These are phyloP conservation scores for Cheilosia soror DNA, from an alignment of 2,888 invertebrate genomes.

Conservation along the genomic window DNA sequence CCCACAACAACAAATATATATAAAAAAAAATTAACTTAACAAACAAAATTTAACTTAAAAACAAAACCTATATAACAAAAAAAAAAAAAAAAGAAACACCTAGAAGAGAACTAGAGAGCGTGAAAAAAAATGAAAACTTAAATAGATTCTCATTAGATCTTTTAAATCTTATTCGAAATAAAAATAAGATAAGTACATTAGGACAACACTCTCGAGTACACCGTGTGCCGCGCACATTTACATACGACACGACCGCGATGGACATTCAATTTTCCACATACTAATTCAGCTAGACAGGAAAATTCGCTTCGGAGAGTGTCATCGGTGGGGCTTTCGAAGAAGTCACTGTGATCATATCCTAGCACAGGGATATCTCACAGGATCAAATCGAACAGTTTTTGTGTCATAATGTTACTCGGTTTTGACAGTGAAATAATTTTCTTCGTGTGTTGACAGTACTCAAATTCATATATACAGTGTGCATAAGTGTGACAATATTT, in stretches of 20 bases:
- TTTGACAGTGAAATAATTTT: background rate
- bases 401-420: background rate
- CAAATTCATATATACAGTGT: conserved; percentile 12
- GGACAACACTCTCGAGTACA: conserved; percentile 72
- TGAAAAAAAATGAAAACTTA: conserved; percentile 54
- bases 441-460: conserved; percentile 34
- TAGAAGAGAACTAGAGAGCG: conserved; percentile 62
- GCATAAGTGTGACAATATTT: conserved; percentile 66
- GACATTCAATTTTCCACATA: conserved; percentile 73
- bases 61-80: conserved; percentile 24
- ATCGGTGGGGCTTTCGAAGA: conserved; percentile 52
- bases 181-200: conserved; percentile 74
- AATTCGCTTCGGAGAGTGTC: conserved; percentile 42
- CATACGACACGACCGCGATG: conserved; percentile 63
- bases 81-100: conserved; percentile 45
- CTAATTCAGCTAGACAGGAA: conserved; percentile 10
- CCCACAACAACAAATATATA: conserved; percentile 67
- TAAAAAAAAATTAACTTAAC: conserved; percentile 59
- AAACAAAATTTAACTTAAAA: conserved; percentile 63
- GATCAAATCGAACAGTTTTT: background rate
- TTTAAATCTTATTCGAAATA: conserved; percentile 70
- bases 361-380: background rate
- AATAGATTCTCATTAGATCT: conserved; percentile 75
- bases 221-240: conserved; percentile 52
- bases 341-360: conserved; percentile 17